These are phyloP conservation scores for Lasiurus cinereus DNA, from an alignment of 2,113 vertebrate genomes.

Conservation along the genomic window DNA sequence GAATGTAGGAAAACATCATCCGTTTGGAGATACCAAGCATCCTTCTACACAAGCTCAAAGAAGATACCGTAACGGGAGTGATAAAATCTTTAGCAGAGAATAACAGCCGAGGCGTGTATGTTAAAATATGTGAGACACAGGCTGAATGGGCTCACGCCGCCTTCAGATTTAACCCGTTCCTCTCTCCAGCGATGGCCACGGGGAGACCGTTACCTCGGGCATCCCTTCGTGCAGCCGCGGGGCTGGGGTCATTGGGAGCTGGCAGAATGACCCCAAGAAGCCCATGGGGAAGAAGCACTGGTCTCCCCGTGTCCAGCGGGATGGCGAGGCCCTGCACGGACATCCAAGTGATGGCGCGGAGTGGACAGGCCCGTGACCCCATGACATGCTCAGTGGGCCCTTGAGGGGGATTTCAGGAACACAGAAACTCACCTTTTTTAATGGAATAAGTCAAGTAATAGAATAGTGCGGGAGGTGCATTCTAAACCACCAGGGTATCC, in stretches of 20 bases:
- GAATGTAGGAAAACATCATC: neutral
- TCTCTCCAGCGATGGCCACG: slow-evolving; percentile 55
- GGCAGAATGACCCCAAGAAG: slow-evolving; percentile 29
- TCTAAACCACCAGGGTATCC: no score
- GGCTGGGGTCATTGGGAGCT: slow-evolving; percentile 17
- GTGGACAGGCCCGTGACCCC: no score
- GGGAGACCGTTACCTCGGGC: slow-evolving; percentile 9
- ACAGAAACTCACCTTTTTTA: neutral
- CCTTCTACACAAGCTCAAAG: neutral
- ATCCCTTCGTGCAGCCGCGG: slow-evolving; percentile 25
- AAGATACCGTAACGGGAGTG: neutral
- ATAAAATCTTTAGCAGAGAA: neutral
- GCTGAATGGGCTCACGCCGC: neutral
- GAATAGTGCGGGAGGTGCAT: no score
- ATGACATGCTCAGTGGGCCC: accelerated
- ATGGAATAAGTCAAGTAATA: no score
- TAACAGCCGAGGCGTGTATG: neutral
- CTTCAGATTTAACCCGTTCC: slow-evolving; percentile 57
- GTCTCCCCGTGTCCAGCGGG: neutral
- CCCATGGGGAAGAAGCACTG: neutral
- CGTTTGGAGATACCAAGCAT: neutral
- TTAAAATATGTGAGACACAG: neutral
- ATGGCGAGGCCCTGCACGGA: accelerated
- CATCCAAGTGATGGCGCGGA: accelerated
- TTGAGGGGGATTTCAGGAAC: accelerated